Evolutionary conservation across 2,113 vertebrate genomes (phyloP), one percentile per base, ranked within the genome.

Genomic region (Oreocharis arfaki): DNA sequence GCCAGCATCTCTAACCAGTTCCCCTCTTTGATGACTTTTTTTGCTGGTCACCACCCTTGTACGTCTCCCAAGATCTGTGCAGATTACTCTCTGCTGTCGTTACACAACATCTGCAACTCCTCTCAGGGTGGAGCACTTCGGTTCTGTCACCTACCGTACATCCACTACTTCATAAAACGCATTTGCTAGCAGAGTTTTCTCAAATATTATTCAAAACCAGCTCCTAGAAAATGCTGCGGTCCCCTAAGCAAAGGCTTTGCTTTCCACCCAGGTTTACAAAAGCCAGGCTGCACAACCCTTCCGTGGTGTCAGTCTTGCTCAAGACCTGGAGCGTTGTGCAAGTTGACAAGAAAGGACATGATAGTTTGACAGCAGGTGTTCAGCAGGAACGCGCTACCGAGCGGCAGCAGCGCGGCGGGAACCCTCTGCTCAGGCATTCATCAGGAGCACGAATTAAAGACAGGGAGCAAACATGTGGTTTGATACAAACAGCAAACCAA

Each of bases 261-360:
- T 89, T 92, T 77, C 71, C 68, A 33, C 71, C n/a, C 6, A 77
- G 86, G 65, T 88, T 91, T 95, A 88, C 84, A 96, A 87, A 96
- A 95, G 63, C 64, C 95, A 84, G 76, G 88, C 93, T 92, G 53
- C 53, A 82, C 89, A 95, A 69, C 78, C 73, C 78, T 82, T 97
- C 89, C 16, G 9, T 81, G 85, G n/a, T 55, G 84, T 85, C 93
- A 89, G 94, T 84, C 90, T 97, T 97, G 96, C 97, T 97, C 84
- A 97, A 97, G 97, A 97, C 90, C 83, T 4, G 41, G 44, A 97
- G 96, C 55, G 9, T 95, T 95, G 93, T 95, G 95, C 96, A 98
- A 97, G 87, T 14, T 94, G 93, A 96, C 96, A 97, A 97, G 97
- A 97, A 97, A 97, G 96, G 97, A 97, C 97, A 96, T 44, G 96